Evolutionary conservation across 2,888 invertebrate genomes (phyloP), one percentile per base, ranked within the genome.

Genomic region (Autographa gamma): DNA sequence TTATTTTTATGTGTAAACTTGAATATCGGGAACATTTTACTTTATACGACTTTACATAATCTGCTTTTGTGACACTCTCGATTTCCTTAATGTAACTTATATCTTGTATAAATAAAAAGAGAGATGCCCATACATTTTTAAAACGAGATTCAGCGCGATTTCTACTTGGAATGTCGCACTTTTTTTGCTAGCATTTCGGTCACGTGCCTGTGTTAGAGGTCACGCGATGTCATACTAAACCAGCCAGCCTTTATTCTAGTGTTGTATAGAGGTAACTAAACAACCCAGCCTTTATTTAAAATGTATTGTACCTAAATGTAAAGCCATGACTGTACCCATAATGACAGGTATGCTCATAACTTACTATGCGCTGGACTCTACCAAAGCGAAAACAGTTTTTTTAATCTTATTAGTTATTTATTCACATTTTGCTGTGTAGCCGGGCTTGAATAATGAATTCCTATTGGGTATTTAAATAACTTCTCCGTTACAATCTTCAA

Each of bases 171-270:
- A 25, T 25, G 13, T 56, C 54, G 19, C 4, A 19, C 11, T 19
- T 56, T 19, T n/a, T 56, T 56, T 13, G 25, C 54, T 25, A 13
- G 11, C 25, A 25, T 56, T 38, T 38, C 11, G 38, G 25, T 56
- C 8, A 5, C 9, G 4, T 7, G 54, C 19, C 25, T 25, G 54
- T 74, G 41, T 13, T 48, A 32, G 9, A 5, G 34, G 71, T 71
- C 80, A 80, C 82, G 82, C 79, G 56, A 76, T 69, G 31, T 61
- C 52, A 32, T 14, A 60, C 43, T 54, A 66, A 62, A 71, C 19
- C 56, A 52, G 56, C 48, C 31, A 48, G n/a, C 48, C n/a, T n/a
- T 16, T n/a, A 48, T 6, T n/a, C 48, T 38, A 38, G 38, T 11
- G n/a, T 48, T 8, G 4, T 48, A 9, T 8, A 18, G 19, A 14